Evolutionary conservation across 1,140 invertebrate species (phyloP).

Genomic region (Brachionus angularis): DNA sequence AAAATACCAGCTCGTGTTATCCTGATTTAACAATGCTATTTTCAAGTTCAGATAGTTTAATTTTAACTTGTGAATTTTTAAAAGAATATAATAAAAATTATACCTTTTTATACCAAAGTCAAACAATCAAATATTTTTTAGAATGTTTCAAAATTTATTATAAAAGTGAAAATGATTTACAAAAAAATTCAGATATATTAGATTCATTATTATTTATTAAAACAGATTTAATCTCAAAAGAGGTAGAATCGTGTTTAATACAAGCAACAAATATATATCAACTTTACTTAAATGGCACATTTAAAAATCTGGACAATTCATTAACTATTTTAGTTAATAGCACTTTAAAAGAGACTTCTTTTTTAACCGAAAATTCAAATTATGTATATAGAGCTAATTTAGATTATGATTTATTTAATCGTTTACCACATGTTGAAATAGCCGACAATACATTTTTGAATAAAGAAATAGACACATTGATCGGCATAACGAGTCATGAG

Average conservation of each 20-base stretch:
- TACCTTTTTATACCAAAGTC: neutral
- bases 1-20: neutral
- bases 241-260: neutral
- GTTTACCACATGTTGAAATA: neutral
- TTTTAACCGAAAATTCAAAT: slow-evolving; percentile 38
- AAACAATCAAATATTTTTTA: slow-evolving; percentile 6
- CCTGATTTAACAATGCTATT: neutral
- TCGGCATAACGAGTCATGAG: slow-evolving; percentile 2
- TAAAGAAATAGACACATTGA: neutral
- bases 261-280: slow-evolving; percentile 2
- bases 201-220: neutral
- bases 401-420: neutral
- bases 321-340: neutral
- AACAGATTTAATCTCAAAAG: neutral
- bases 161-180: no score
- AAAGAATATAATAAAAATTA: neutral
- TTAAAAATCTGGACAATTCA: neutral
- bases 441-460: neutral
- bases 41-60: neutral
- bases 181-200: neutral
- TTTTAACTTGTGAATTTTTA: neutral
- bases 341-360: slow-evolving; percentile 1
- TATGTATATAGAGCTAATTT: neutral
- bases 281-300: neutral
- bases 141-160: neutral